These are phyloP conservation scores for Cryptocephalus moraei DNA, from an alignment of 2,888 invertebrate genomes.

Conservation along the genomic window DNA sequence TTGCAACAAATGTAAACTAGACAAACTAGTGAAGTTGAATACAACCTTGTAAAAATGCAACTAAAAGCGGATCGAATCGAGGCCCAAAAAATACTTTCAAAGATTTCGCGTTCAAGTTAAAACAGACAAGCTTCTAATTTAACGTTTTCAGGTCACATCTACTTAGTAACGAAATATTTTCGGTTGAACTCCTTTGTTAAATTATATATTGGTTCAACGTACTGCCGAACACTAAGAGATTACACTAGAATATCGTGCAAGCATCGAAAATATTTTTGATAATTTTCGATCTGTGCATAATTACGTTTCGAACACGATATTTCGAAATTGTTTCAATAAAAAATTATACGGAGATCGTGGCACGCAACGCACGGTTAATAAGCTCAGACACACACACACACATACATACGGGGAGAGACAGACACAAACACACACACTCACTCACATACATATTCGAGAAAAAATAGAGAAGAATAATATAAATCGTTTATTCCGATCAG, in stretches of 20 bases:
- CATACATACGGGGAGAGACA: background rate
- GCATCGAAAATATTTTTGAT: constrained; percentile 12
- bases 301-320: constrained; percentile 9
- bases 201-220: too few species aligned
- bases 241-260: constrained; percentile 6
- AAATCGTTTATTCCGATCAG: constrained; percentile 5
- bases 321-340: constrained; percentile 8
- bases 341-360: background rate
- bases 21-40: too few species aligned
- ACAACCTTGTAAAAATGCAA: too few species aligned
- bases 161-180: background rate
- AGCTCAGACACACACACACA: constrained; percentile 7
- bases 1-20: too few species aligned
- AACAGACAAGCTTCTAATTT: too few species aligned
- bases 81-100: too few species aligned
- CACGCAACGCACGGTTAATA: background rate
- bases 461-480: background rate
- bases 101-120: too few species aligned
- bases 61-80: too few species aligned
- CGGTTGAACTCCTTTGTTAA: background rate
- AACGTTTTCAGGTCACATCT: background rate
- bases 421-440: too few species aligned
- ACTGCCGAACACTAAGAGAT: background rate
- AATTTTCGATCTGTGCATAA: constrained; percentile 11
- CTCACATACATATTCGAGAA: background rate